Percentiles rank a stretch among this genome's conserved stretches.
Evolutionary conservation across 2,888 invertebrate genomes (phyloP).

Genomic region (Eurytoma californica): DNA sequence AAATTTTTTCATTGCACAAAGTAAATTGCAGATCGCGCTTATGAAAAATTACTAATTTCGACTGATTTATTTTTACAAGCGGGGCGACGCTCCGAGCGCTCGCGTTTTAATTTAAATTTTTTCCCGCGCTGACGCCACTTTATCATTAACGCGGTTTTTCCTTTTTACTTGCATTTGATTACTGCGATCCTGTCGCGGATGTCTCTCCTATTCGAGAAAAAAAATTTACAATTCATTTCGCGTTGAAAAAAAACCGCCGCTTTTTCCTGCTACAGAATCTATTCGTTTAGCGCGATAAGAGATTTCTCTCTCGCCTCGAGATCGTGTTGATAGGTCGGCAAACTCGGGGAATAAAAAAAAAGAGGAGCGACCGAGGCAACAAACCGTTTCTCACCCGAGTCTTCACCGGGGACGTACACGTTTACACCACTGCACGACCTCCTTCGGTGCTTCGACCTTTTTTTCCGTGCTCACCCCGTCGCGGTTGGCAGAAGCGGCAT

Average conservation of each 20-base stretch:
- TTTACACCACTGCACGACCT: not conserved
- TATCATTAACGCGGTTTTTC: no score
- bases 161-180: no score
- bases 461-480: not conserved
- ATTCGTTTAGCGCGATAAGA: not conserved
- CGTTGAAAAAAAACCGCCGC: not conserved
- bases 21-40: not conserved
- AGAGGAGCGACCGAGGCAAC: no score
- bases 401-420: not conserved
- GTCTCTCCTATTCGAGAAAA: no score
- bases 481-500: not conserved
- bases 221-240: not conserved
- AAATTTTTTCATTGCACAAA: constrained; percentile 20
- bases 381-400: not conserved
- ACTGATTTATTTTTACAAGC: constrained; percentile 11
- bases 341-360: not conserved
- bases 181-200: no score
- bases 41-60: constrained; percentile 27
- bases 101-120: constrained; percentile 12
- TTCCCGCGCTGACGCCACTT: not conserved
- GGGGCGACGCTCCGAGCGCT: no score
- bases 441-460: not conserved
- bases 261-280: no score
- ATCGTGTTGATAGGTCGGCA: not conserved
- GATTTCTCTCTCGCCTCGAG: not conserved